These are phyloP conservation scores for Gouania willdenowi DNA, from an alignment of 2,797 vertebrate genomes.

Conservation along the genomic window DNA sequence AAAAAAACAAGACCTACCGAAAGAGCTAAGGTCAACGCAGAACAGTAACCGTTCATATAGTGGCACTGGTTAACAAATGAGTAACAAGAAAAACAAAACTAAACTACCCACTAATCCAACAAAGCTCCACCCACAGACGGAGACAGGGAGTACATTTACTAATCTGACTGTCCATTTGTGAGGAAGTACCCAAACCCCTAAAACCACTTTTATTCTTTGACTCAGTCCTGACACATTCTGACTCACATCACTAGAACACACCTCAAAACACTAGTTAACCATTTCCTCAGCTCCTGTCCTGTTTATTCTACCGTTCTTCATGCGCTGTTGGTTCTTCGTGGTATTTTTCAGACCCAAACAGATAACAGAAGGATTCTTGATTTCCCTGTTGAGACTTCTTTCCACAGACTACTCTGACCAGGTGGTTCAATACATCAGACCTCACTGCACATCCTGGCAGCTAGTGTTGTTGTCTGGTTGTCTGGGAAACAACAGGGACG, in stretches of 20 bases:
- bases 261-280: conserved; percentile 1
- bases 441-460: conserved; percentile 64
- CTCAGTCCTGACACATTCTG: conserved; percentile 33
- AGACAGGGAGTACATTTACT: no score
- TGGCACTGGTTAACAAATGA: no score
- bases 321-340: background rate
- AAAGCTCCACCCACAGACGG: no score
- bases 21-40: no score
- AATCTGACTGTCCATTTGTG: no score
- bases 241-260: conserved; percentile 31
- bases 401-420: conserved; percentile 15
- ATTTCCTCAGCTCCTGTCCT: conserved; percentile 9
- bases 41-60: no score
- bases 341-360: conserved; percentile 14
- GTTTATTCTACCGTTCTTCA: no score
- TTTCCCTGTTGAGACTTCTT: conserved; percentile 16
- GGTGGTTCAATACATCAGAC: conserved; percentile 40
- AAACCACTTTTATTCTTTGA: no score
- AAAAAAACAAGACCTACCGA: no score
- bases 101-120: no score
- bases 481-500: conserved; percentile 31
- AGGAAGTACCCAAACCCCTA: no score
- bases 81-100: no score
- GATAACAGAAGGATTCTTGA: background rate
- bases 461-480: conserved; percentile 57